Base-by-base conservation (phyloP, 2,797 vertebrate species). In the Pangasius macronema region DNA sequence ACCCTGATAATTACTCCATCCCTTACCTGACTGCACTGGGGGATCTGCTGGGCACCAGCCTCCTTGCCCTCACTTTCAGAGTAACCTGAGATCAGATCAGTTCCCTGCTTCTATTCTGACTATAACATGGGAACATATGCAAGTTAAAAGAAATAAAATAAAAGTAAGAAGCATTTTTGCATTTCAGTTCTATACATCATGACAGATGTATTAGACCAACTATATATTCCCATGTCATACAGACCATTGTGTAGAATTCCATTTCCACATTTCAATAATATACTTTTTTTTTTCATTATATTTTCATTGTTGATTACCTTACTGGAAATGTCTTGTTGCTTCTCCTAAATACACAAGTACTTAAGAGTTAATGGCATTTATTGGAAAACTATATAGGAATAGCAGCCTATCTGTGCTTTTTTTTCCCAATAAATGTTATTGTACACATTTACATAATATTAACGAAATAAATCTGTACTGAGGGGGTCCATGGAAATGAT, bases 21-120 rank as follows among this genome's bases (percentile, higher is more conserved):
- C 98, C 98, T 1, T 99, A 99, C 95, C 96, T 99, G 94, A 99
- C 98, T 0, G 98, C 97, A 6, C 92, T 99, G 68, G 98, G 98
- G 2, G 98, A 99, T 92, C 95, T 99, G 87, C 94, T 99, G 83
- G 98, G 98, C 72, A 99, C 97, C 0, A 95, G 97, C 18, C 97
- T 99, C 86, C 94, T 99, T 84, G 97, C 97, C 0, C 30, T 97
- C 87, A 97, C 96, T 84, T 98, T 98, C 92, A 95, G 80, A 73
- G 3, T 73, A 86, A 33, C 59, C 51, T 84, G 59, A 88, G 39
- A 53, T 77, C 49, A 0, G 6, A 79, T 68, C 13, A 42, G 3
- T 67, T 55, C 46, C 30, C n/a, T 24, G 49, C n/a, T 65, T 36
- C 16, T 27, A 16, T 42, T 72, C 49, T 39, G 27, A 75, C 49